These are phyloP conservation scores for Sebastes vulpes DNA, from an alignment of 2,797 vertebrate genomes.

Conservation along the genomic window DNA sequence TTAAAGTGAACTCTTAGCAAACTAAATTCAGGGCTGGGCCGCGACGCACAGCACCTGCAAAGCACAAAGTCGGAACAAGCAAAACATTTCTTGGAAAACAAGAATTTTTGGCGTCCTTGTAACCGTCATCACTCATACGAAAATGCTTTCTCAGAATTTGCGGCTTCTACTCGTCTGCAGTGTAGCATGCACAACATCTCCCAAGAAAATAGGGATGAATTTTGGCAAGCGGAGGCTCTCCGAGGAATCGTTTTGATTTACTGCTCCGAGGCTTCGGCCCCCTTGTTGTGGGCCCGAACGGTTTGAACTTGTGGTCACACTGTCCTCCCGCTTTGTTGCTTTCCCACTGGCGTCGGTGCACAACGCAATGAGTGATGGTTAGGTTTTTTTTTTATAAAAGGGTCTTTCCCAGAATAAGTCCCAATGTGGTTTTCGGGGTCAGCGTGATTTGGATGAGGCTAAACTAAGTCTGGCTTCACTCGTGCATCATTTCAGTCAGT, in stretches of 20 bases:
- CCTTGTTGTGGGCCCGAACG: slow-evolving; percentile 51
- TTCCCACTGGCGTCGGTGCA: slow-evolving; percentile 45
- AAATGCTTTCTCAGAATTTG: slow-evolving; percentile 73
- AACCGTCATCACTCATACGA: slow-evolving; percentile 27
- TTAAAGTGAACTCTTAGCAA: not conserved
- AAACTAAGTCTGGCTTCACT: slow-evolving; percentile 28
- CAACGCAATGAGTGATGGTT: slow-evolving; percentile 57
- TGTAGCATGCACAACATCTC: slow-evolving; percentile 43
- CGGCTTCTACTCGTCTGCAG: slow-evolving; percentile 37
- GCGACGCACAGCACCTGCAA: slow-evolving; percentile 44
- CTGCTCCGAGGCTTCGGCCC: slow-evolving; percentile 30
- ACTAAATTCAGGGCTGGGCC: not conserved
- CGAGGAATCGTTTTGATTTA: slow-evolving; percentile 62
- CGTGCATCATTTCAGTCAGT: slow-evolving; percentile 32
- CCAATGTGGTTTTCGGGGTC: slow-evolving; percentile 62
- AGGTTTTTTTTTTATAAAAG: slow-evolving; percentile 40
- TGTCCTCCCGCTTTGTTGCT: slow-evolving; percentile 42
- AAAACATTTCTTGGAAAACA: slow-evolving; percentile 77
- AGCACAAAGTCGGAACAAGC: slow-evolving; percentile 4
- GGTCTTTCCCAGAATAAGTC: slow-evolving; percentile 73
- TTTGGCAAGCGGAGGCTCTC: slow-evolving; percentile 44
- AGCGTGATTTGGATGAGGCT: slow-evolving; percentile 54
- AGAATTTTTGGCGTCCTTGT: slow-evolving; percentile 8
- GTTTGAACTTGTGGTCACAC: slow-evolving; percentile 53
- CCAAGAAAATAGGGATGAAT: slow-evolving; percentile 42